Percentiles rank a stretch among this genome's conserved stretches.
These are phyloP conservation scores for Agrilus planipennis DNA, from an alignment of 1,140 invertebrate species.

Conservation along the genomic window DNA sequence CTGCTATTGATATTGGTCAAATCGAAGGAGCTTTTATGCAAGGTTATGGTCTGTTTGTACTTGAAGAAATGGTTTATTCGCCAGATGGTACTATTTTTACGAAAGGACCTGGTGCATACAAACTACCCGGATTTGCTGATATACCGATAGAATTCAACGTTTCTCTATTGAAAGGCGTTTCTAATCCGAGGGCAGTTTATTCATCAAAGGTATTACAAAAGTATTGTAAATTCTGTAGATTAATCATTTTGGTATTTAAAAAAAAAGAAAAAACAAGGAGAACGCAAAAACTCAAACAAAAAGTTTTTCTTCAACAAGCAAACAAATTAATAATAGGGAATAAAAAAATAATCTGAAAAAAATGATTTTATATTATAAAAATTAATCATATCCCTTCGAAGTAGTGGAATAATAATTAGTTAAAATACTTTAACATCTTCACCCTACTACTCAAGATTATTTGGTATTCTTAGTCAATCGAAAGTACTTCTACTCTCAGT, in stretches of 20 bases:
- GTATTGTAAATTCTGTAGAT: neutral
- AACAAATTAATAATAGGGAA: neutral
- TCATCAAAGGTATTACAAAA: constrained; percentile 71
- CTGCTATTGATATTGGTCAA: constrained; percentile 92
- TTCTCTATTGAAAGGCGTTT: constrained; percentile 71
- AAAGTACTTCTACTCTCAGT: too few relatives aligned
- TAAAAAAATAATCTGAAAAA: neutral
- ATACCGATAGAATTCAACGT: constrained; percentile 90
- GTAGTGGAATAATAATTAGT: too few relatives aligned
- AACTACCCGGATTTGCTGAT: constrained; percentile 82
- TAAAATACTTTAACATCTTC: too few relatives aligned
- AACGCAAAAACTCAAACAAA: neutral
- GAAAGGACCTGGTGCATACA: constrained; percentile 84
- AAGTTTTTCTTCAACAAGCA: neutral
- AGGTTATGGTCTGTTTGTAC: constrained; percentile 82
- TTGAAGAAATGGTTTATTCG: constrained; percentile 81
- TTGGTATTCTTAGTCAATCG: too few relatives aligned
- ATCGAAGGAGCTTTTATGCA: constrained; percentile 90
- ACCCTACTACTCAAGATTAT: too few relatives aligned
- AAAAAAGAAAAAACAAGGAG: neutral
- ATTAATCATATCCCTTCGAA: too few relatives aligned
- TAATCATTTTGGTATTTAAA: neutral
- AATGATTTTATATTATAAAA: constrained; percentile 1
- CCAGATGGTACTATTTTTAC: constrained; percentile 66
- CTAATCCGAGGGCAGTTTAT: constrained; percentile 82